phyloP scores from a whole-genome alignment of 2,888 invertebrate species.

The Brenthis hecate region DNA sequence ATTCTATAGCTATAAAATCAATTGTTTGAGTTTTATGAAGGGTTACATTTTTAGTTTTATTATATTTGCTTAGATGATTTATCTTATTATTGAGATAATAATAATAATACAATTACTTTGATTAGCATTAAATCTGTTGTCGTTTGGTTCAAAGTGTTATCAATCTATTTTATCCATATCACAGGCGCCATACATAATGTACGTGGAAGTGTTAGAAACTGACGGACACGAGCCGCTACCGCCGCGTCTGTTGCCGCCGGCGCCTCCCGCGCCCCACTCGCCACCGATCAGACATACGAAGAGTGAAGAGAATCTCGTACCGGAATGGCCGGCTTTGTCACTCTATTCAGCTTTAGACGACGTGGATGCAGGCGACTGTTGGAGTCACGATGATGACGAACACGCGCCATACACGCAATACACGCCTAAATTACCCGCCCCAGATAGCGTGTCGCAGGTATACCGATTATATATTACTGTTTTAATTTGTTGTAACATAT shows the following conservation, averaged over 20 bases:
- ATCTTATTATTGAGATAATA: too few relatives aligned
- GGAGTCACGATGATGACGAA: conserved; percentile 98
- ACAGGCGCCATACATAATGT: conserved; percentile 96
- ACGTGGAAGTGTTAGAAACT: conserved; percentile 96
- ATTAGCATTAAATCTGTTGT: too few relatives aligned
- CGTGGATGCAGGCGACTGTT: conserved; percentile 85
- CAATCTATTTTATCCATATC: not conserved
- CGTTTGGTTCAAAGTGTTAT: too few relatives aligned
- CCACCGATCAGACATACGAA: conserved; percentile 93
- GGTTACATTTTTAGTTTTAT: too few relatives aligned
- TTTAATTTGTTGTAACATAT: not conserved
- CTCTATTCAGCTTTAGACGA: conserved; percentile 70
- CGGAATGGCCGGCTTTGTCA: conserved; percentile 79
- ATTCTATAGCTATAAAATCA: too few relatives aligned
- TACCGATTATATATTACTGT: not conserved
- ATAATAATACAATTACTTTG: too few relatives aligned
- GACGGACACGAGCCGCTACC: conserved; percentile 91
- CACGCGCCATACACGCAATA: conserved; percentile 74
- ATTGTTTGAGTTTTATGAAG: too few relatives aligned
- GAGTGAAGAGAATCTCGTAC: conserved; percentile 94
- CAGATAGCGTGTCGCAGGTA: conserved; percentile 90
- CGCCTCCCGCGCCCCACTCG: conserved; percentile 87
- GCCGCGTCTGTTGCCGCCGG: conserved; percentile 90
- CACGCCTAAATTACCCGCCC: conserved; percentile 63
- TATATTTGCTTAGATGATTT: too few relatives aligned